Evolutionary conservation across 2,797 vertebrate genomes (phyloP).

Genomic region (Hydrolagus colliei): DNA sequence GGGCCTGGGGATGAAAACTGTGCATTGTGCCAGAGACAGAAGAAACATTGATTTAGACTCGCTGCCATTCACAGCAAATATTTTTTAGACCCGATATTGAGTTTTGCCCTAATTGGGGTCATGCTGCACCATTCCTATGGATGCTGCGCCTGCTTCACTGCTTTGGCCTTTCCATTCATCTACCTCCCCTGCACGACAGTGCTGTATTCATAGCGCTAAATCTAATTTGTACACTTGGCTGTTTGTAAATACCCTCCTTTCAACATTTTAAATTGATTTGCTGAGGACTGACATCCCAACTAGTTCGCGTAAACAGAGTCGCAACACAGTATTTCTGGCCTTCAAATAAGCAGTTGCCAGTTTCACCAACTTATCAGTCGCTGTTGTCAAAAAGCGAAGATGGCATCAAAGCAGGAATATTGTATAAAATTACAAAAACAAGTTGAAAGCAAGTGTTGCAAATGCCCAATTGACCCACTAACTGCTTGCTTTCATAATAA

Average conservation of each 20-base stretch:
- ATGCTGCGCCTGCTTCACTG: not conserved
- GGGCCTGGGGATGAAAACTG: not conserved
- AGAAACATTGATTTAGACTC: not conserved
- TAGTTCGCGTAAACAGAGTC: not conserved
- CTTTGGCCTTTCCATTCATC: constrained; percentile 30
- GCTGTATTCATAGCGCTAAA: constrained; percentile 35
- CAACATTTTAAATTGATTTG: constrained; percentile 25
- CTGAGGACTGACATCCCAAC: not conserved
- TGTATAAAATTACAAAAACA: not conserved
- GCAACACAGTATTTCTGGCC: not conserved
- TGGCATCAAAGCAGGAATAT: not conserved
- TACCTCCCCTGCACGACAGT: constrained; percentile 24
- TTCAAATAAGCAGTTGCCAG: not conserved
- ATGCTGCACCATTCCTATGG: not conserved
- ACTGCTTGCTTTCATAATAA: not conserved
- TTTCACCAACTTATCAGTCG: not conserved
- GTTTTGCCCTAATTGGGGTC: constrained; percentile 14
- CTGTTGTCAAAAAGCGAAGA: not conserved
- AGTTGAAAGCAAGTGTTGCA: not conserved
- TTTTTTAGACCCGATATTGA: not conserved
- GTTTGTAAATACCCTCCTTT: constrained; percentile 33
- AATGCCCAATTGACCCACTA: too few relatives aligned
- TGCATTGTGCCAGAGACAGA: not conserved
- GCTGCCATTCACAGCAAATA: not conserved
- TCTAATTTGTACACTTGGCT: constrained; percentile 40